Conservation (phyloP, 2,113 vertebrate genomes). For the Upupa epops region DNA sequence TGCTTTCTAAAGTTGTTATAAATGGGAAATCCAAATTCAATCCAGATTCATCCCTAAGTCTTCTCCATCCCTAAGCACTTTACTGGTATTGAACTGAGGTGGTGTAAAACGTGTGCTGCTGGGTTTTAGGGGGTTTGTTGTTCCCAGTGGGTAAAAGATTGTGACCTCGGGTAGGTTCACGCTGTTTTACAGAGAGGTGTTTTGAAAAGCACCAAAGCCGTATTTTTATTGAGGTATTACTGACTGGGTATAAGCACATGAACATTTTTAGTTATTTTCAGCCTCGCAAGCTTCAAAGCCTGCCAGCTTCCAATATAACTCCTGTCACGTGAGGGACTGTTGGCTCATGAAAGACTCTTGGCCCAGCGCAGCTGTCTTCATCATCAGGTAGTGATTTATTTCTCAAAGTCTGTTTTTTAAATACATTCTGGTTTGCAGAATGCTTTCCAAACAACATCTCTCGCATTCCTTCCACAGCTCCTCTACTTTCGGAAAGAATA, state of each 20-base stretch:
- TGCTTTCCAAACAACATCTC: conserved; percentile 27
- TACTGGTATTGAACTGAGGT: not conserved
- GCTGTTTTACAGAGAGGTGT: not conserved
- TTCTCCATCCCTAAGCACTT: not conserved
- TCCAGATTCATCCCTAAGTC: not conserved
- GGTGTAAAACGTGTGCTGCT: not conserved
- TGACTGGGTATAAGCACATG: not conserved
- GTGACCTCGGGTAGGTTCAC: not conserved
- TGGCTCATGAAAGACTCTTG: conserved; percentile 3
- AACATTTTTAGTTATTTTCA: conserved; percentile 11
- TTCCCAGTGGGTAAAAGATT: not conserved
- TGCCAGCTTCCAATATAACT: conserved; percentile 14
- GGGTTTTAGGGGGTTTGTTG: not conserved
- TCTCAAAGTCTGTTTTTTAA: conserved; percentile 40
- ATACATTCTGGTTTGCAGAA: conserved; percentile 46
- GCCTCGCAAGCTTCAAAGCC: not conserved
- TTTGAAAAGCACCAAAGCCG: not conserved
- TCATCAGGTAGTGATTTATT: conserved; percentile 60
- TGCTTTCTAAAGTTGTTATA: not conserved
- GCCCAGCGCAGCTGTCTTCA: conserved; percentile 38
- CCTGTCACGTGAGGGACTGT: not conserved
- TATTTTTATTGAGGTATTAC: not conserved
- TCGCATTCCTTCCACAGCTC: conserved; percentile 31
- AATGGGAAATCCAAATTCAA: conserved; percentile 4
- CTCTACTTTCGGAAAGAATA: not conserved